Percentiles rank a stretch among this genome's conserved stretches.
These are phyloP conservation scores for Rutilus rutilus DNA, from an alignment of 2,113 vertebrate species.

Conservation along the genomic window DNA sequence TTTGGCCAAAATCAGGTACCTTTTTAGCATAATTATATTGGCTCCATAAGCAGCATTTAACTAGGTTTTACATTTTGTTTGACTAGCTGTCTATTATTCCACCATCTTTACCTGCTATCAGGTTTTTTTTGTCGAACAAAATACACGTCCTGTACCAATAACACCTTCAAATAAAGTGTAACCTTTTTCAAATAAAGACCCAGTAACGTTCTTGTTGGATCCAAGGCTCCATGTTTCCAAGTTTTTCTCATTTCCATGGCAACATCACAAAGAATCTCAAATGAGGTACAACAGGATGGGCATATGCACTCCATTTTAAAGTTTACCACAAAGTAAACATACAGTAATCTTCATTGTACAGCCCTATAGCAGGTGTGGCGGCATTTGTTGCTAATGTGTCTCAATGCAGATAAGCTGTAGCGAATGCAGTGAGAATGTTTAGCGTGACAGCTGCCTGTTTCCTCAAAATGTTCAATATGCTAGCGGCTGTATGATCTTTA, in stretches of 20 bases:
- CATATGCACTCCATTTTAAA: slow-evolving; percentile 26
- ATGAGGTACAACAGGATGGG: slow-evolving; percentile 7
- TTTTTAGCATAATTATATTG: neutral
- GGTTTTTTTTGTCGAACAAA: no score
- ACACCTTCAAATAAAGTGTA: no score
- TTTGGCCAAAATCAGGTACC: no score
- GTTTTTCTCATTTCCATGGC: neutral
- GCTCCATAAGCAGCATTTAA: neutral
- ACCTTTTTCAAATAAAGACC: neutral
- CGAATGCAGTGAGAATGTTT: neutral
- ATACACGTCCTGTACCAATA: no score
- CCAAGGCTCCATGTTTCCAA: neutral
- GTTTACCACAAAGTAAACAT: slow-evolving; percentile 48
- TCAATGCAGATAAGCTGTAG: neutral
- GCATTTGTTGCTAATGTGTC: neutral
- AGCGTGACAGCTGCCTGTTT: slow-evolving; percentile 20
- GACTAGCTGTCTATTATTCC: neutral
- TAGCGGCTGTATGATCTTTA: neutral
- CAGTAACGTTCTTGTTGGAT: neutral
- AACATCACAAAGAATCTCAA: slow-evolving; percentile 17
- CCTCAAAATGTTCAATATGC: slow-evolving; percentile 29
- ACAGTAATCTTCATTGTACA: neutral
- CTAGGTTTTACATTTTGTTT: neutral
- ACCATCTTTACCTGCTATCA: neutral
- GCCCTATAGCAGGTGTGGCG: slow-evolving; percentile 6